These are phyloP conservation scores for Epizoanthus fatuus DNA, from an alignment of 92 coral and sea anemone genomes.

Conservation along the genomic window DNA sequence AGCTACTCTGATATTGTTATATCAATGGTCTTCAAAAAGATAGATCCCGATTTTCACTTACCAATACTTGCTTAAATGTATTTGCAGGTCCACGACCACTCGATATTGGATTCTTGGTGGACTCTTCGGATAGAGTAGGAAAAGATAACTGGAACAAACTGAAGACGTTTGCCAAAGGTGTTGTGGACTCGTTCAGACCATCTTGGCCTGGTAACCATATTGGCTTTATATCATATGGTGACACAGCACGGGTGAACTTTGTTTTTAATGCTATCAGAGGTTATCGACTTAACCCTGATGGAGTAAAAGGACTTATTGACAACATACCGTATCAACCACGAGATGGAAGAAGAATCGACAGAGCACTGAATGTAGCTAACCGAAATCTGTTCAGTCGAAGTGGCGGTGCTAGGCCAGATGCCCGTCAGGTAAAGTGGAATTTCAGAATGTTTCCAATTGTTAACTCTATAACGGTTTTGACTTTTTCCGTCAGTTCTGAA, in stretches of 20 bases:
- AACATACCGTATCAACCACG: constrained; percentile 54
- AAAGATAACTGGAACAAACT: constrained; percentile 67
- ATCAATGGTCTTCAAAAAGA: too few species aligned
- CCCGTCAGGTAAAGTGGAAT: constrained; percentile 65
- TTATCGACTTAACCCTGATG: constrained; percentile 42
- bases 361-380: constrained; percentile 56
- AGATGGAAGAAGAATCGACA: constrained; percentile 72
- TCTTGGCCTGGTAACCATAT: constrained; percentile 72
- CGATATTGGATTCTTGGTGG: constrained; percentile 85
- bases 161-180: constrained; percentile 63
- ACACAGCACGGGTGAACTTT: constrained; percentile 54
- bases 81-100: constrained; percentile 47
- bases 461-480: too few species aligned
- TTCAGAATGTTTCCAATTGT: too few species aligned
- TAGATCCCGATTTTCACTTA: too few species aligned
- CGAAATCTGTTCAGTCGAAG: constrained; percentile 53
- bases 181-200: constrained; percentile 72
- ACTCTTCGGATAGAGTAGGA: constrained; percentile 71
- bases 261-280: constrained; percentile 64
- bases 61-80: neutral
- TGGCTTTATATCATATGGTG: constrained; percentile 70
- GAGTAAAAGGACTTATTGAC: constrained; percentile 57
- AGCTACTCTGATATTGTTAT: too few species aligned
- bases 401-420: constrained; percentile 66
- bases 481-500: too few species aligned